Conservation (phyloP, 1,140 invertebrate species). For the Ericerus pela region DNA sequence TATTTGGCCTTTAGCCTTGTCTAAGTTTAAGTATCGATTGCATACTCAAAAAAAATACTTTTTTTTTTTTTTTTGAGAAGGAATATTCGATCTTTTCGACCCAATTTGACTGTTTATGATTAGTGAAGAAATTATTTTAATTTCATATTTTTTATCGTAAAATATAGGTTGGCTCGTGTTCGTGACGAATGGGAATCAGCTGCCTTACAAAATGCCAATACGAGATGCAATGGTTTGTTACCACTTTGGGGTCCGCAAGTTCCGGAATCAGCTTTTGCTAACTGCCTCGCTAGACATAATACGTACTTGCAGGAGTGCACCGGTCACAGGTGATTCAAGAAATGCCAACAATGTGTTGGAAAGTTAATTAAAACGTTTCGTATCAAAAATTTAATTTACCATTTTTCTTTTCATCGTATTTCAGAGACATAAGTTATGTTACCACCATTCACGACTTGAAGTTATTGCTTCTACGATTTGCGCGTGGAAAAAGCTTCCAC, state of each 20-base stretch:
- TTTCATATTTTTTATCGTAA: too few species aligned
- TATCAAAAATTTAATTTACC: too few species aligned
- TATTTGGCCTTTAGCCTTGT: too few species aligned
- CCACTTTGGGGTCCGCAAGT: constrained; percentile 94
- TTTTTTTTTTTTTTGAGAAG: too few species aligned
- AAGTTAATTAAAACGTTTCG: too few species aligned
- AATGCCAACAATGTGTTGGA: neutral
- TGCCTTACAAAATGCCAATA: constrained; percentile 92
- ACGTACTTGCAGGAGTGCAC: constrained; percentile 74
- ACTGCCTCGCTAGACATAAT: constrained; percentile 77
- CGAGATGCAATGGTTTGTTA: constrained; percentile 87
- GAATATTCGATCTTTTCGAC: too few species aligned
- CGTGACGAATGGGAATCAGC: constrained; percentile 97
- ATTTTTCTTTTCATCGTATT: constrained; percentile 16
- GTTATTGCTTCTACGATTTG: constrained; percentile 73
- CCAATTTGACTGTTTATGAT: neutral
- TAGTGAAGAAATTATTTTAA: neutral
- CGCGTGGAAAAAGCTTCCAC: constrained; percentile 87
- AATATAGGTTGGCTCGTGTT: constrained; percentile 42
- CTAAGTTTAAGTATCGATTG: too few species aligned
- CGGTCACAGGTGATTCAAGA: constrained; percentile 39
- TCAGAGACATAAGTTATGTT: constrained; percentile 67
- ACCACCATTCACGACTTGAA: constrained; percentile 90
- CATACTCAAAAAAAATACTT: too few species aligned
- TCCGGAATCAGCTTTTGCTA: constrained; percentile 85